Evolutionary conservation across 2,888 invertebrate species (phyloP).

Genomic region (Girardia tigrina): DNA sequence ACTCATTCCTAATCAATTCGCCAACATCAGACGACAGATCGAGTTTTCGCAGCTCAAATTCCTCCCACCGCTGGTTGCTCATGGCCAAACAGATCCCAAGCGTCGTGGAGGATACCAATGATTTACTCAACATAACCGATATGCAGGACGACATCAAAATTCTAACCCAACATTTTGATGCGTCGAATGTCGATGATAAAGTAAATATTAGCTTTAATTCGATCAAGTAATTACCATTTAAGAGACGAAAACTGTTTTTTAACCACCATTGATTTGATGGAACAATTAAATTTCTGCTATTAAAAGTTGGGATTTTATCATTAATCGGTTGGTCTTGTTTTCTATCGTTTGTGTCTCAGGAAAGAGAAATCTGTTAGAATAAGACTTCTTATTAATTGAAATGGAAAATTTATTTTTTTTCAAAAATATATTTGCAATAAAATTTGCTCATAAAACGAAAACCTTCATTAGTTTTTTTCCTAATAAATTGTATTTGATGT

Average conservation of each 20-base stretch:
- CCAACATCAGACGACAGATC: background rate
- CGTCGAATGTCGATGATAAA: constrained; percentile 12
- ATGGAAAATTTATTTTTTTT: too few relatives aligned
- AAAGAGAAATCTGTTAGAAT: too few relatives aligned
- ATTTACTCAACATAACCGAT: constrained; percentile 15
- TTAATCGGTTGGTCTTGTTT: too few relatives aligned
- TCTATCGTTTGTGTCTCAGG: too few relatives aligned
- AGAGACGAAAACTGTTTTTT: constrained; percentile 11
- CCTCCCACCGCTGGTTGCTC: background rate
- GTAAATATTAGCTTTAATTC: constrained; percentile 23
- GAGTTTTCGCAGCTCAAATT: background rate
- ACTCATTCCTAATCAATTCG: background rate
- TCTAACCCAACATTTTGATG: constrained; percentile 8
- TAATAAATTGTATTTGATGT: too few relatives aligned
- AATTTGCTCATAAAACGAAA: too few relatives aligned
- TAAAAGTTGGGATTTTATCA: too few relatives aligned
- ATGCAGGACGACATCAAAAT: constrained; percentile 5
- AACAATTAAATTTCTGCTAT: constrained; percentile 3
- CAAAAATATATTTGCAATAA: too few relatives aligned
- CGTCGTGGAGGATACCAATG: background rate
- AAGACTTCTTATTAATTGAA: too few relatives aligned
- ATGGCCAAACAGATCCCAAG: constrained; percentile 14
- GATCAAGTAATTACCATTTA: background rate
- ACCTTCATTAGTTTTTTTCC: too few relatives aligned
- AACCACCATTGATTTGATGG: background rate